Evolutionary conservation across 2,113 vertebrate genomes (phyloP).

Genomic region (Motacilla tschutschensis): DNA sequence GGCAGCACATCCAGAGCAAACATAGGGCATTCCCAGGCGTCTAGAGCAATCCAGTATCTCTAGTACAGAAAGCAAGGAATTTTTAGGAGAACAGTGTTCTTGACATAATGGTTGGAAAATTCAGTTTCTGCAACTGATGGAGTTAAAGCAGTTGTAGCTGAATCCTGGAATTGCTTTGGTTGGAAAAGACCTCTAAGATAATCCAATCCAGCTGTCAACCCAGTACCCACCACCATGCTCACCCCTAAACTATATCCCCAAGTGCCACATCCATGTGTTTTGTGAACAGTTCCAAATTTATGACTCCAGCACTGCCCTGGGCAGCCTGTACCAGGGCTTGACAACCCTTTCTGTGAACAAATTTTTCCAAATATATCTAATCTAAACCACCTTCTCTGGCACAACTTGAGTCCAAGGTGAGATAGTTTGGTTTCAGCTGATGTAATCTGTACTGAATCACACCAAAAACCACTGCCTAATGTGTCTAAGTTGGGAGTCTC

Average conservation of each 20-base stretch:
- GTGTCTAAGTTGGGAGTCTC: not conserved
- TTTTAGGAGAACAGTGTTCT: not conserved
- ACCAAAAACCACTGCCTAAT: not conserved
- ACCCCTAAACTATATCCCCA: not conserved
- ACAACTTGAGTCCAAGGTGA: not conserved
- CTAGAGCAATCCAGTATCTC: not conserved
- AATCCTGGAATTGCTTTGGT: not conserved
- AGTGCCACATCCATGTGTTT: not conserved
- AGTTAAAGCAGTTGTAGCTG: not conserved
- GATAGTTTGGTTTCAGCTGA: not conserved
- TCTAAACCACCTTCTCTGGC: not conserved
- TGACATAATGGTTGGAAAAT: not conserved
- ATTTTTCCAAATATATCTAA: not conserved
- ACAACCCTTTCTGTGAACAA: not conserved
- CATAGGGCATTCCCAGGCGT: not conserved
- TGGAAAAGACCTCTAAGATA: not conserved
- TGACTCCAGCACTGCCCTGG: not conserved
- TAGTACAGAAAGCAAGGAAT: not conserved
- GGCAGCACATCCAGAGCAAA: not conserved
- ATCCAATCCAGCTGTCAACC: not conserved
- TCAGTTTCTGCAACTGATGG: not conserved
- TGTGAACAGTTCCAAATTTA: not conserved
- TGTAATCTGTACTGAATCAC: not conserved
- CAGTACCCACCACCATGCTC: not conserved
- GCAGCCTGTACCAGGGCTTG: not conserved